Conservation (phyloP, 2,888 invertebrate species). For the Hetaerina titia region DNA sequence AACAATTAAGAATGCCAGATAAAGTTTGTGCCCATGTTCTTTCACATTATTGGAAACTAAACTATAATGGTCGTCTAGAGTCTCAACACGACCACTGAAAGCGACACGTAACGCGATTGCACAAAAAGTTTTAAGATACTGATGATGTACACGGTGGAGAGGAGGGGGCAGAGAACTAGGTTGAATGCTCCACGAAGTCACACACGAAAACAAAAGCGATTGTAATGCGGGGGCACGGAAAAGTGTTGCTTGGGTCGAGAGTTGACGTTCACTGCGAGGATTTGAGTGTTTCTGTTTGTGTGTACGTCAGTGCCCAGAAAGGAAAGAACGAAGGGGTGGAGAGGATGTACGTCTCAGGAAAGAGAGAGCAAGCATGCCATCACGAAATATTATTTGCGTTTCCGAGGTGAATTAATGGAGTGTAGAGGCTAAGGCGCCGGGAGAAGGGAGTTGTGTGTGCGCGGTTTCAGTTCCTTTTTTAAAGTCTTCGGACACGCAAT, state of each 20-base stretch:
- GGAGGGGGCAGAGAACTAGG: too few relatives aligned
- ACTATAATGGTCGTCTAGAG: too few relatives aligned
- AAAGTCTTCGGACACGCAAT: not conserved
- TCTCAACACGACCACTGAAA: too few relatives aligned
- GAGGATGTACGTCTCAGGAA: not conserved
- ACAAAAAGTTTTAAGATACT: too few relatives aligned
- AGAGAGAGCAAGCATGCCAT: too few relatives aligned
- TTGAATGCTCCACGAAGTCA: not conserved
- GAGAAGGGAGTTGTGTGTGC: not conserved
- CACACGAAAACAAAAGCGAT: not conserved
- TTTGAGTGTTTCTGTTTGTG: not conserved
- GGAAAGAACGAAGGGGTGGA: not conserved
- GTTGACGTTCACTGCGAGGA: not conserved
- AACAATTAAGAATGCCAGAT: too few relatives aligned
- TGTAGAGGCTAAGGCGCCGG: not conserved
- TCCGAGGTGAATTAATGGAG: not conserved
- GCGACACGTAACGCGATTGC: too few relatives aligned
- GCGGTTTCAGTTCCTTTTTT: not conserved
- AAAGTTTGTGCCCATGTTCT: too few relatives aligned
- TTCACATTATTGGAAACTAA: too few relatives aligned
- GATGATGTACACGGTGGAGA: too few relatives aligned
- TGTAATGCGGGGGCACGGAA: not conserved
- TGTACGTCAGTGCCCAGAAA: not conserved
- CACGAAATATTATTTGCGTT: not conserved
- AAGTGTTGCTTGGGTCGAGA: not conserved